Conservation (phyloP, 2,113 vertebrate genomes). For the Catagonus wagneri region DNA sequence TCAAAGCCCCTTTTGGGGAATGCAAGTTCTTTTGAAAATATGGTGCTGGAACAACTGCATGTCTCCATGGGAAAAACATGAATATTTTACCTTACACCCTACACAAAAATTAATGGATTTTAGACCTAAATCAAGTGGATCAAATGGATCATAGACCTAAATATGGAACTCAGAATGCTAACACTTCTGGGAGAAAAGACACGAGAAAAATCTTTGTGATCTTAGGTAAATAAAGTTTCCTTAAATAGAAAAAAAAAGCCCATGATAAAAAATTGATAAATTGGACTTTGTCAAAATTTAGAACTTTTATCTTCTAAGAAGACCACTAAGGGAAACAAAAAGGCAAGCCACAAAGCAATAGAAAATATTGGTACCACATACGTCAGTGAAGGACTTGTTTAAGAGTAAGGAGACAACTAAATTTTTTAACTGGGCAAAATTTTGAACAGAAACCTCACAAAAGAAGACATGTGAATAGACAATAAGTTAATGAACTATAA, state of each 20-base stretch:
- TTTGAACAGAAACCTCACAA: not conserved
- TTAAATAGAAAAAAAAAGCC: not conserved
- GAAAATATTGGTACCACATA: not conserved
- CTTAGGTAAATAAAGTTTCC: not conserved
- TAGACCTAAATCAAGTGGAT: not conserved
- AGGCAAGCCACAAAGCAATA: not conserved
- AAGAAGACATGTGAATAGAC: not conserved
- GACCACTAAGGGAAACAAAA: not conserved
- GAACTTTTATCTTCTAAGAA: constrained; percentile 25
- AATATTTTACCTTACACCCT: not conserved
- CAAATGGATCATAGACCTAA: not conserved
- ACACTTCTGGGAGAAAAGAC: not conserved
- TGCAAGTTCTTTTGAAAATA: not conserved
- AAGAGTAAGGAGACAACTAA: not conserved
- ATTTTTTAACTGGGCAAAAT: constrained; percentile 23
- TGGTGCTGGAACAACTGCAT: not conserved
- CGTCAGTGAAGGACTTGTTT: not conserved
- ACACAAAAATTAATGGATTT: constrained; percentile 19
- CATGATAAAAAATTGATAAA: not conserved
- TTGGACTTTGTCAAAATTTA: constrained; percentile 2
- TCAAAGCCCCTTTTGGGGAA: not conserved
- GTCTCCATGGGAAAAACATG: not conserved
- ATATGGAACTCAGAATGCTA: not conserved
- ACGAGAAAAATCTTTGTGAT: not conserved
- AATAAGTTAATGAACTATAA: constrained; percentile 11